Evolutionary conservation across 2,888 invertebrate species (phyloP), one percentile per base, ranked within the genome.

Genomic region (Gymnocheta viridis): DNA sequence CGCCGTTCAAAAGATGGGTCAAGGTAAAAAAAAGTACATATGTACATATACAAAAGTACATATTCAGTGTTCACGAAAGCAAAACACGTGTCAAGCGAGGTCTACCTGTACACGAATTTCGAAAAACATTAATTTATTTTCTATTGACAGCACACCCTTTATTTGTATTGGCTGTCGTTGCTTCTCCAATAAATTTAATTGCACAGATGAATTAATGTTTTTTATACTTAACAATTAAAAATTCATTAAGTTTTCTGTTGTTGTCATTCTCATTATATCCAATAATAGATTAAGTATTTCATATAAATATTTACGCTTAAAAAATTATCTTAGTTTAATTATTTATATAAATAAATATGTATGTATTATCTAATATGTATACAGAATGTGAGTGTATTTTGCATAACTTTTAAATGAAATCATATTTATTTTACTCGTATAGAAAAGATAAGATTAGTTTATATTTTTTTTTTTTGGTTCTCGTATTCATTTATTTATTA

Each of bases 401-500:
- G 32, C 17, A 72, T 60, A 72, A 60, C 35, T 58, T 58, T 58
- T 10, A 10, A 72, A 58, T 72, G 58, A 69, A 56, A 56, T 70
- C 69, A 70, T 54, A 22, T 14, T 29, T 27, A n/a, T n/a, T n/a
- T n/a, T n/a, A n/a, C n/a, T n/a, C n/a, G 17, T 22, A 4, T 19
- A 4, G n/a, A 14, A 32, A 22, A 69, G 38, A 69, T 54, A 54
- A 49, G 47, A 73, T 60, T 58, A 67, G 3, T 22, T 3, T 24
- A 14, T 27, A 41, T 56, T 7, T 17, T 14, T 70, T 58, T 58
- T 24, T 24, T 29, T 35, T 7, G 0, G 3, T 29, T 35, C 17
- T 38, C 1, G 4, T 17, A 35, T n/a, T 29, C 29, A n/a, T 27
- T 56, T 56, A 2, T 4, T 24, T 58, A 2, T 12, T n/a, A n/a